These are phyloP conservation scores for Nematopogon swammerdamellus DNA, from an alignment of 2,888 invertebrate genomes.

Conservation along the genomic window DNA sequence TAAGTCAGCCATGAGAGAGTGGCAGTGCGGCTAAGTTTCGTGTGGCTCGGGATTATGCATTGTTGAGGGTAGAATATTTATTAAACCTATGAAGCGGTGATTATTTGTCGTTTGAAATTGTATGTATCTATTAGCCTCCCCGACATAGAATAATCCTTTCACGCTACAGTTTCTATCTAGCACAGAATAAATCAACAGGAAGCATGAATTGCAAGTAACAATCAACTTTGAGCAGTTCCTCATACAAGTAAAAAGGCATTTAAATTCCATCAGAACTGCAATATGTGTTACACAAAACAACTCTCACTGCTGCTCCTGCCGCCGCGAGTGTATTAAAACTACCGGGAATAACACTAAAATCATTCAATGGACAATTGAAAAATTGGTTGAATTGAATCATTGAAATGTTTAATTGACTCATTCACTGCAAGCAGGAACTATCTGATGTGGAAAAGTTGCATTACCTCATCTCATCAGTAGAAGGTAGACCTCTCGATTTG, in stretches of 20 bases:
- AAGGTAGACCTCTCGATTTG: background rate
- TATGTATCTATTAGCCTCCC: background rate
- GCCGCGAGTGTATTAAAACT: background rate
- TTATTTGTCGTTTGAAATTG: background rate
- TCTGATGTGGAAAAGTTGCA: background rate
- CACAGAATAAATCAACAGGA: background rate
- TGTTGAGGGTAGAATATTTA: background rate
- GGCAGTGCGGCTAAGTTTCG: background rate
- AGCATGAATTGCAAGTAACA: background rate
- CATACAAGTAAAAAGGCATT: background rate
- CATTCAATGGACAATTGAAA: background rate
- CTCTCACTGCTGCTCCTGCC: background rate
- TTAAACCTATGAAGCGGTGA: too few relatives aligned
- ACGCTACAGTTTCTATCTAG: background rate
- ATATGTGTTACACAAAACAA: background rate
- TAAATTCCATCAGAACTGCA: background rate
- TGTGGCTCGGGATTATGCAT: background rate
- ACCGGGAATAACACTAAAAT: background rate
- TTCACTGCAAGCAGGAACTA: background rate
- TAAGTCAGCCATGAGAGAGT: background rate
- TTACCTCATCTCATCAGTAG: background rate
- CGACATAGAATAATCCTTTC: background rate
- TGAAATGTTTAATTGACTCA: background rate
- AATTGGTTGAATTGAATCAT: background rate
- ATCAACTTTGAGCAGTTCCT: background rate